A percentile compares a stretch with the other conserved stretches of the same genome.
These are phyloP conservation scores for Triops longicaudatus DNA, from an alignment of 1,140 invertebrate species.

Conservation along the genomic window DNA sequence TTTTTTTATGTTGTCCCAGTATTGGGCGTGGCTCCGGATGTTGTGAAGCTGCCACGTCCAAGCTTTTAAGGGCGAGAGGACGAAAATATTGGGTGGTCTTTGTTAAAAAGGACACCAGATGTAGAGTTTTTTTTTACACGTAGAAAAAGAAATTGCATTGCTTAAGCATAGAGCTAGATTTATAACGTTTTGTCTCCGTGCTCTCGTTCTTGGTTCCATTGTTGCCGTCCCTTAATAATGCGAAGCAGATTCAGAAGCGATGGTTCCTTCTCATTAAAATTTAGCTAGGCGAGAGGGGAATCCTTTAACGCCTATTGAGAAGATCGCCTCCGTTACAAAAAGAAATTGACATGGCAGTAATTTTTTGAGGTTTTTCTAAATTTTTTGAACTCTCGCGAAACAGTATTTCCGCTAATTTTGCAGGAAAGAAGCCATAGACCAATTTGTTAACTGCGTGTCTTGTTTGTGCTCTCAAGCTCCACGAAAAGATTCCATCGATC, in stretches of 20 bases:
- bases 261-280: neutral
- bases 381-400: neutral
- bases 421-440: neutral
- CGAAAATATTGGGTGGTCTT: neutral
- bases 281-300: too few species aligned
- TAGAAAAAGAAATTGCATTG: neutral
- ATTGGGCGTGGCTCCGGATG: neutral
- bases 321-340: too few species aligned
- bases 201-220: neutral
- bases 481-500: conserved; percentile 13
- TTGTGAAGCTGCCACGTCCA: neutral
- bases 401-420: conserved; percentile 2
- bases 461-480: conserved; percentile 10
- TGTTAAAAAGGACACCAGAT: neutral
- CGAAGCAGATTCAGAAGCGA: conserved; percentile 1
- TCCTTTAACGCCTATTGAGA: neutral
- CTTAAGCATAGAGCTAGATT: neutral
- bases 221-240: neutral
- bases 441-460: conserved; percentile 8
- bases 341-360: too few species aligned
- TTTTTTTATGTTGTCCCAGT: neutral
- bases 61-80: neutral
- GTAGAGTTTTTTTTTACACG: neutral
- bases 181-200: neutral
- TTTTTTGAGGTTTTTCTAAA: too few species aligned